Base-by-base conservation (phyloP, 2,797 vertebrate species). In the Hemibagrus guttatus region DNA sequence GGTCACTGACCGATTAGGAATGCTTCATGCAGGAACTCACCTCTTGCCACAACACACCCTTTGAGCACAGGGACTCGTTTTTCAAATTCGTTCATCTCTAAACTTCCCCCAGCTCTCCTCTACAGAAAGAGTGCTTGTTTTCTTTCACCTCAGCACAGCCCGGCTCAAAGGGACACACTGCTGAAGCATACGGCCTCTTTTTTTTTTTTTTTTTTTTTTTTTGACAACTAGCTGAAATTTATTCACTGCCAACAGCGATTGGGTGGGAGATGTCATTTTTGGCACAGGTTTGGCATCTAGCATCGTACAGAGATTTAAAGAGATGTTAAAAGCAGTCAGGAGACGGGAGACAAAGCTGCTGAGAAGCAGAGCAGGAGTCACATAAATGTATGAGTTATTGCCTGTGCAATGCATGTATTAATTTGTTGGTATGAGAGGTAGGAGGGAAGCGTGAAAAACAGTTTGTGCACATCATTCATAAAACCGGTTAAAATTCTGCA, bases 61-160 rank as follows among this genome's bases (percentile, higher is more conserved):
- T 83, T 88, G 63, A 87, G 83, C 63, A 19, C 13, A 28, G 69
- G 71, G 61, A 85, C 58, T 83, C 59, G 54, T 89, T 87, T 88
- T 89, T 86, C 87, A 89, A 78, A 64, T 56, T 31, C 75, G 88
- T 89, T 87, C 87, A 89, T 88, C 88, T 81, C 26, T 52, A 54
- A 66, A 69, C 81, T 86, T 80, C 26, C 56, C 78, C 11, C 46
- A 68, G 63, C 28, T 75, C 35, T 61, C 49, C 66, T 54, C 59
- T 63, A 75, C 71, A 87, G 86, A 90, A 90, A 84, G 86, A 71
- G 56, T 8, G 64, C 71, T 88, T 88, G 89, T 90, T 88, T 90
- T 88, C 83, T 72, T 71, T 63, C 35, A 83, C 63, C 16, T 69
- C 21, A 6, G 64, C 17, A 39, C 52, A 19, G 52, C 69, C n/a